Percentiles rank a stretch among this genome's conserved stretches.
Conservation (phyloP, 2,888 invertebrate species). For the Mythimna ferrago region DNA sequence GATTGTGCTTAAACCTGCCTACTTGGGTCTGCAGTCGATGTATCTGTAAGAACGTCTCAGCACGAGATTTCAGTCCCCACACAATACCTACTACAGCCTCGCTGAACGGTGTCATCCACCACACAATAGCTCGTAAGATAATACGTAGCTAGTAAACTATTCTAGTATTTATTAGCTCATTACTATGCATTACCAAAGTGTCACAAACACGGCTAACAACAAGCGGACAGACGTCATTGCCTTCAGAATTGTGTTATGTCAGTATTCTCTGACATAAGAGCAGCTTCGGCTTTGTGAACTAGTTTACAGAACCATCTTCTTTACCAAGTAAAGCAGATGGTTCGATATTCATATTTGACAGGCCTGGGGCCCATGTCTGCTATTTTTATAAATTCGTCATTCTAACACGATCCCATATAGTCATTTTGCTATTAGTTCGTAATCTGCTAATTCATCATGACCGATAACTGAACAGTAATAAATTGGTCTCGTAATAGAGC, state of each 20-base stretch:
- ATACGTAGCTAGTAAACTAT: conserved; percentile 11
- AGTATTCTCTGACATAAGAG: background rate
- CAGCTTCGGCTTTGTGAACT: conserved; percentile 9
- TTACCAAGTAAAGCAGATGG: too few relatives aligned
- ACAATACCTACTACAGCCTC: background rate
- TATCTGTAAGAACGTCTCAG: background rate
- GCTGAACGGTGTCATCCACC: background rate
- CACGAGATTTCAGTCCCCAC: too few relatives aligned
- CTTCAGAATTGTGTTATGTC: conserved; percentile 3
- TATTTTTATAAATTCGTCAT: too few relatives aligned
- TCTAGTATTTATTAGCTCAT: conserved; percentile 24
- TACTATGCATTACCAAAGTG: conserved; percentile 14
- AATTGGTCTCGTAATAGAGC: too few relatives aligned
- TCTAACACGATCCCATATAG: too few relatives aligned
- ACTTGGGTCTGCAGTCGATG: background rate
- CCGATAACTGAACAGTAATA: too few relatives aligned
- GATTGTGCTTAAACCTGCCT: too few relatives aligned
- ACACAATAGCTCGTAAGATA: conserved; percentile 13
- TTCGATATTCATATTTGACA: too few relatives aligned
- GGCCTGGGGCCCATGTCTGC: too few relatives aligned
- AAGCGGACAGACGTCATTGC: conserved; percentile 1
- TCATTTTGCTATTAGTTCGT: too few relatives aligned
- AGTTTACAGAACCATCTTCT: too few relatives aligned
- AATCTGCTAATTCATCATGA: too few relatives aligned
- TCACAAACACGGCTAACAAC: conserved; percentile 2